Base-by-base conservation (phyloP, 2,113 vertebrate genomes). In the Callocephalon fimbriatum region DNA sequence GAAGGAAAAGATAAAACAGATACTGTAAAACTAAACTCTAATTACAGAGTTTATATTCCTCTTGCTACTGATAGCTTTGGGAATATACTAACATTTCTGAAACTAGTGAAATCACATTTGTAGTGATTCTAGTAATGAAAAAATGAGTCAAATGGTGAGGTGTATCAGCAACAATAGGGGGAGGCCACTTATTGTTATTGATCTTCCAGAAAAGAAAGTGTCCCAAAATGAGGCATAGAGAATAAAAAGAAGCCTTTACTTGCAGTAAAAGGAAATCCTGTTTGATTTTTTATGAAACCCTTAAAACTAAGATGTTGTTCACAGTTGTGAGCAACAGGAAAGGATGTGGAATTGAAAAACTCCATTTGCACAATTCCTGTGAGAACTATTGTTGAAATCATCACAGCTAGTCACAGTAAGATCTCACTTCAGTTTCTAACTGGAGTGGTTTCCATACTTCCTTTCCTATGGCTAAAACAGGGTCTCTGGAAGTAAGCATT, bases 221-320 rank as follows among this genome's bases (percentile, higher is more conserved):
- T 12, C 45, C 45, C 3, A n/a, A 83, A 88, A 51, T 44, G 40
- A 26, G 12, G 15, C 35, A 67, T 13, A 8, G 15, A 90, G 45
- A 79, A 86, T 76, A 88, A 93, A 90, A 94, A 22, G 1, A 29
- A 65, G 47, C 2, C 91, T 91, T 86, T 93, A 78, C 27, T 70
- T 66, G 14, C 29, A 89, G 35, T 73, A 45, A 88, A 93, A 86
- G 59, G 82, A 96, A 94, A 89, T 88, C 45, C 83, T 59, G 32
- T 63, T 80, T 74, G 37, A 42, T 47, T 85, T 95, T 91, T 58
- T 51, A 81, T 76, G 1, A 77, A 95, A 54, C 20, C 4, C 4
- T 77, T 81, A 56, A 74, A 95, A 93, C 32, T 40, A 86, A 81
- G 31, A n/a, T 32, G 51, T 59, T 94, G 54, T 68, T 91, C 71